phyloP scores from a whole-genome alignment of 35 echinoderm and acorn worm genomes.

The Hemicentrotus pulcherrimus region DNA sequence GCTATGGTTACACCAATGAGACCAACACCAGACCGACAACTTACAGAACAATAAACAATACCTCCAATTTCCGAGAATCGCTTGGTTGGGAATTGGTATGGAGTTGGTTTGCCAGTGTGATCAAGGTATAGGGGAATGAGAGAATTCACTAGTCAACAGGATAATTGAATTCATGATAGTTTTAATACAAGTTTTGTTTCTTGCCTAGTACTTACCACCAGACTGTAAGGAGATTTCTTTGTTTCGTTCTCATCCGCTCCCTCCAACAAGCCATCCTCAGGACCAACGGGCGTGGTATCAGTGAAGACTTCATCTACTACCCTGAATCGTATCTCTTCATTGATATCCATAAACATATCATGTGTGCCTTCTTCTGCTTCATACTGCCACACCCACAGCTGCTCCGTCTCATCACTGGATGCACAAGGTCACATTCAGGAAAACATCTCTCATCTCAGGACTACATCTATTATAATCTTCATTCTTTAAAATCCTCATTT shows the following conservation, averaged over 20 bases:
- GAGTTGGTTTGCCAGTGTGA: no score
- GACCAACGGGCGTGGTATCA: conserved; percentile 90
- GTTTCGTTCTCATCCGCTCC: conserved; percentile 53
- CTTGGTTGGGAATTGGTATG: no score
- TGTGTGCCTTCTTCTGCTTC: conserved; percentile 92
- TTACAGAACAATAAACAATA: not conserved
- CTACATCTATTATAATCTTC: no score
- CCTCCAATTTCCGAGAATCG: not conserved
- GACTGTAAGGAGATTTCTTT: conserved; percentile 91
- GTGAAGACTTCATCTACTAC: conserved; percentile 89
- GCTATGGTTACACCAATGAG: no score
- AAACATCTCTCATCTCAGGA: not conserved
- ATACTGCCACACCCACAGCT: conserved; percentile 98
- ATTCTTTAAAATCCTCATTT: no score
- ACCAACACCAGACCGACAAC: no score
- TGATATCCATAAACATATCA: conserved; percentile 96
- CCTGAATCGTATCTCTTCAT: conserved; percentile 85
- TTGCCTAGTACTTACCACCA: conserved; percentile 62
- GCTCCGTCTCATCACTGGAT: conserved; percentile 90
- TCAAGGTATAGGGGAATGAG: not conserved
- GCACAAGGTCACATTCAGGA: conserved; percentile 42
- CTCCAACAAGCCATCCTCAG: conserved; percentile 69
- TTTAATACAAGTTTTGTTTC: not conserved
- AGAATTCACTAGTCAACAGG: not conserved
- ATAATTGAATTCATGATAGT: not conserved